These are phyloP conservation scores for Strigops habroptila DNA, from an alignment of 2,113 vertebrate genomes.

Conservation along the genomic window DNA sequence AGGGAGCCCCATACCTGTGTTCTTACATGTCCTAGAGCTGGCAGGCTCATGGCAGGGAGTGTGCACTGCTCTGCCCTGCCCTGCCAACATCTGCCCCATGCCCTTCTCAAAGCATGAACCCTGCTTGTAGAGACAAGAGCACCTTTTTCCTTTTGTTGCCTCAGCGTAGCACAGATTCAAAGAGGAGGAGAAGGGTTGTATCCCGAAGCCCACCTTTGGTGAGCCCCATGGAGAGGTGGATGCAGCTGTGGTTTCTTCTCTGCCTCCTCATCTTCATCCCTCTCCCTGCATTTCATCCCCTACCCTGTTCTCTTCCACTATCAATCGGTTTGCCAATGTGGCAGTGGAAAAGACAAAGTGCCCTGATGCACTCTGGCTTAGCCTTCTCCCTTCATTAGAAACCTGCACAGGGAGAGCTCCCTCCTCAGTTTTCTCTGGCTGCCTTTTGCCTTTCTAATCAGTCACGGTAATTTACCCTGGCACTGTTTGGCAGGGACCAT, in stretches of 20 bases:
- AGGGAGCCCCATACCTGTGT: background rate
- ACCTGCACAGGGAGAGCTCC: background rate
- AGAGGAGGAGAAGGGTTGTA: background rate
- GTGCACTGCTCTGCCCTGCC: background rate
- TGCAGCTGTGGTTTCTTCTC: background rate
- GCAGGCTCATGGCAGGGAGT: background rate
- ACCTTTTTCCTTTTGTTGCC: background rate
- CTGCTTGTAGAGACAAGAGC: background rate
- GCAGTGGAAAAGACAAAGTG: background rate
- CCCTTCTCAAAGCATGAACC: background rate
- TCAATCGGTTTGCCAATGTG: background rate
- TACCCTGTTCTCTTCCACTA: background rate
- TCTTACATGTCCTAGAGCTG: background rate
- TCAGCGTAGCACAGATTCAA: background rate
- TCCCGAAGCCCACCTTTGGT: background rate
- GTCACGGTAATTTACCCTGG: conserved; percentile 56
- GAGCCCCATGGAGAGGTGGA: background rate
- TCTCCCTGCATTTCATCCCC: background rate
- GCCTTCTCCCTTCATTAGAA: background rate
- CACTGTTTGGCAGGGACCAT: conserved; percentile 33
- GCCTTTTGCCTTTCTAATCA: conserved; percentile 45
- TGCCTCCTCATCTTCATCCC: background rate
- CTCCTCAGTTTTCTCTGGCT: conserved; percentile 16
- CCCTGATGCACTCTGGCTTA: background rate
- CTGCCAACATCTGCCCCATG: background rate